These are phyloP conservation scores for Thamnophis sirtalis DNA, from an alignment of 2,113 vertebrate genomes.

Conservation along the genomic window DNA sequence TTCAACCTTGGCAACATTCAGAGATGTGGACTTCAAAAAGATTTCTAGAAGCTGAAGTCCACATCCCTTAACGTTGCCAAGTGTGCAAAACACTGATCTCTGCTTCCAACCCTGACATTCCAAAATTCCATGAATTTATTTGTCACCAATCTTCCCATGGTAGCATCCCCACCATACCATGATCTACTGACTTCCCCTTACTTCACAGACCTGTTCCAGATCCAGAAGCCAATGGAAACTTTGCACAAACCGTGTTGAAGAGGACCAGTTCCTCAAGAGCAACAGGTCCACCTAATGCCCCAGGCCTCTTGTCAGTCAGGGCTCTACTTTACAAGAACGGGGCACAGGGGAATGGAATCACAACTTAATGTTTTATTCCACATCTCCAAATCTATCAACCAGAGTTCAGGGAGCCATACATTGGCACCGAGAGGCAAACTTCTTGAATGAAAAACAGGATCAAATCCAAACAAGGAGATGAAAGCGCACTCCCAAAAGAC, in stretches of 20 bases:
- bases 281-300: neutral
- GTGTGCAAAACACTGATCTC: neutral
- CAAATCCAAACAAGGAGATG: neutral
- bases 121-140: neutral
- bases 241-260: neutral
- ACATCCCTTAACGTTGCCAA: neutral
- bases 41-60: neutral
- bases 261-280: neutral
- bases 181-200: too few relatives aligned
- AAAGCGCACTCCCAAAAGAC: neutral
- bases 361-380: neutral
- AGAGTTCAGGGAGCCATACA: neutral
- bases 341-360: neutral
- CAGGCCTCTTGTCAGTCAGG: neutral
- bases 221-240: neutral
- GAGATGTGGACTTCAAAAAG: neutral
- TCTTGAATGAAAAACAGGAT: neutral
- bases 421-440: neutral
- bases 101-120: neutral
- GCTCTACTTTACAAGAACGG: neutral
- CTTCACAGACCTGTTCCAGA: neutral
- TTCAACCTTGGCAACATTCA: neutral
- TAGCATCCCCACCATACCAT: neutral
- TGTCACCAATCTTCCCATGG: neutral
- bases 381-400: neutral